Base-by-base conservation (phyloP, 1,140 invertebrate genomes). In the Aphelinus certus region DNA sequence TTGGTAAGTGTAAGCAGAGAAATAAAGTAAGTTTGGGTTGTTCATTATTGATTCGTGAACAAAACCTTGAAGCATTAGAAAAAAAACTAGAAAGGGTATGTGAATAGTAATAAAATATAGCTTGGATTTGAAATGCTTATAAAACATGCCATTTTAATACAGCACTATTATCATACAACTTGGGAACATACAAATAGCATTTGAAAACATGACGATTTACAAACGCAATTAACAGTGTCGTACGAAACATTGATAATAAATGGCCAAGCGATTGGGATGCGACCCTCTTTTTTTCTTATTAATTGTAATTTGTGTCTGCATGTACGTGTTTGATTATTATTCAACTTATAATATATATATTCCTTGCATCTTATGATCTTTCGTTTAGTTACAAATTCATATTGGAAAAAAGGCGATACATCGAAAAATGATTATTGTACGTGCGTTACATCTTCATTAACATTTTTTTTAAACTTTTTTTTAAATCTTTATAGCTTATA, bases 101-200 rank as follows among this genome's bases (percentile, higher is more conserved):
- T 43, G 26, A 26, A 26, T 61, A 61, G 5, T 2, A 42, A 43
- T 43, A 61, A 61, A 61, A 45, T 61, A 61, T 45, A 43, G 42
- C 61, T 63, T 66, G 72, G 64, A 60, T 78, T 84, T 78, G 76
- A 83, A 83, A 83, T 82, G 78, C 82, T 83, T 85, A 85, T 80
- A 86, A 87, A 86, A 83, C 80, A 84, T 86, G 81, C 75, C 81
- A 83, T 76, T 85, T 86, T 81, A 84, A 85, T 86, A 81, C 74
- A 83, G 71, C 78, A 82, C 70, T 83, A 80, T 80, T 84, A 85
- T 86, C 76, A 82, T 87, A 88, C 86, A 88, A 83, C 79, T 83
- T 76, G 74, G 81, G 83, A 79, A 82, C 80, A 79, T 82, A 81
- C 82, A 82, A 83, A 81, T 84, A 81, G 79, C 81, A 79, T 82